Evolutionary conservation across 2,113 vertebrate genomes (phyloP).

Genomic region (Ammospiza caudacuta): DNA sequence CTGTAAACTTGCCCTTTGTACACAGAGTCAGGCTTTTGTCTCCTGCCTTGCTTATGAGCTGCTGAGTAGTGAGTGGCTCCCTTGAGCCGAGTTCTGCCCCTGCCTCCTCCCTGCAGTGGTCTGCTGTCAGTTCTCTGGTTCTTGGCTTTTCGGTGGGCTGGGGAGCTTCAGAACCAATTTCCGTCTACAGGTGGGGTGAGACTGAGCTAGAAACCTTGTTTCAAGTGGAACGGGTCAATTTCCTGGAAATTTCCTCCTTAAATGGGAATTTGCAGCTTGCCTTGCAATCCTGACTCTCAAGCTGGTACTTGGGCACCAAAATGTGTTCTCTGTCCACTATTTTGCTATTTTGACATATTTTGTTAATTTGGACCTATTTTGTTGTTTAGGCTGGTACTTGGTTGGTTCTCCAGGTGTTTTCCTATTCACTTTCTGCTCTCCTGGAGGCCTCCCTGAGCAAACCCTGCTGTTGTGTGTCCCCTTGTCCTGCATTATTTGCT

Average conservation of each 20-base stretch:
- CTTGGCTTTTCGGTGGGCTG: neutral
- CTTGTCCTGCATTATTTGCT: neutral
- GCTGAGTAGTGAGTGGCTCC: neutral
- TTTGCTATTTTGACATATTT: neutral
- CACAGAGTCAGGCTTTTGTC: neutral
- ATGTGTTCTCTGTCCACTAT: fast-evolving
- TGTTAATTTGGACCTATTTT: neutral
- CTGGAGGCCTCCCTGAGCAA: neutral
- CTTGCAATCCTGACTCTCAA: neutral
- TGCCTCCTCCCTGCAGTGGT: neutral
- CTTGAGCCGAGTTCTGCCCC: neutral
- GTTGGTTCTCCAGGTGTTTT: fast-evolving
- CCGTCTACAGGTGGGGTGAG: neutral
- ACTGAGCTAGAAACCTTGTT: neutral
- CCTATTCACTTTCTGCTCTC: neutral
- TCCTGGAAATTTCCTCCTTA: neutral
- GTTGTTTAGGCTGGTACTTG: neutral
- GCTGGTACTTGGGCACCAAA: neutral
- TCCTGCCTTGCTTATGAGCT: neutral
- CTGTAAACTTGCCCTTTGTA: neutral
- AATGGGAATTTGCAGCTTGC: neutral
- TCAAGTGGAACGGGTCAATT: neutral
- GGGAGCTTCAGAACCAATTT: neutral
- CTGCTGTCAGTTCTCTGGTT: neutral
- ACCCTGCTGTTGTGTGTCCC: neutral